These are phyloP conservation scores for Thymelicus acteon DNA, from an alignment of 2,888 invertebrate species.

Conservation along the genomic window DNA sequence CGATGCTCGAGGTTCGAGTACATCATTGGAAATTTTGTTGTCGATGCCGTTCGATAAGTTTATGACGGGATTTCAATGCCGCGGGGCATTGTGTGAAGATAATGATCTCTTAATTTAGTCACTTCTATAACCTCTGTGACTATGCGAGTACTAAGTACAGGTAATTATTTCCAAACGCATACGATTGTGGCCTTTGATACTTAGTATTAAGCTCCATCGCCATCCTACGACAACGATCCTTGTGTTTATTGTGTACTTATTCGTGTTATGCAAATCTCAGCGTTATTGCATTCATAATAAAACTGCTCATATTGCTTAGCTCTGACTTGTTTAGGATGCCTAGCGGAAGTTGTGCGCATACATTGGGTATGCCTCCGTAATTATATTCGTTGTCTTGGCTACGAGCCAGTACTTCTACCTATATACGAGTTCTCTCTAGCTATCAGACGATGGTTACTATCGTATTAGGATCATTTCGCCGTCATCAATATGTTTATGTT, in stretches of 20 bases:
- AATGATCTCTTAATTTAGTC: conserved; percentile 52
- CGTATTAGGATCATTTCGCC: neutral
- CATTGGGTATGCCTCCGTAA: conserved; percentile 17
- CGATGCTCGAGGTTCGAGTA: conserved; percentile 18
- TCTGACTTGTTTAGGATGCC: conserved; percentile 16
- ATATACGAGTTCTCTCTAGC: conserved; percentile 17
- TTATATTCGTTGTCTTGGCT: conserved; percentile 31
- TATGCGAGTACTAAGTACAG: conserved; percentile 34
- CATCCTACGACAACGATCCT: neutral
- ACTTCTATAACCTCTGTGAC: conserved; percentile 47
- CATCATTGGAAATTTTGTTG: conserved; percentile 18
- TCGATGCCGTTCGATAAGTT: conserved; percentile 31
- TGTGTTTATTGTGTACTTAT: conserved; percentile 18
- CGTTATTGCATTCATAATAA: conserved; percentile 29
- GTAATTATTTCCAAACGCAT: conserved; percentile 25
- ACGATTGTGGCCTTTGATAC: conserved; percentile 23
- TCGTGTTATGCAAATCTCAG: conserved; percentile 14
- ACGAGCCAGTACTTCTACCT: conserved; percentile 14
- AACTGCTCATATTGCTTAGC: conserved; percentile 12
- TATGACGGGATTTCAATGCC: conserved; percentile 45
- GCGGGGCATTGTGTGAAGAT: conserved; percentile 48
- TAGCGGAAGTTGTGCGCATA: conserved; percentile 29
- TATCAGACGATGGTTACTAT: conserved; percentile 6
- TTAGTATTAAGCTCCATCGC: conserved; percentile 21
- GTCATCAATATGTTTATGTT: neutral